Evolutionary conservation across 2,888 invertebrate genomes (phyloP).

Genomic region (Portevinia maculata): DNA sequence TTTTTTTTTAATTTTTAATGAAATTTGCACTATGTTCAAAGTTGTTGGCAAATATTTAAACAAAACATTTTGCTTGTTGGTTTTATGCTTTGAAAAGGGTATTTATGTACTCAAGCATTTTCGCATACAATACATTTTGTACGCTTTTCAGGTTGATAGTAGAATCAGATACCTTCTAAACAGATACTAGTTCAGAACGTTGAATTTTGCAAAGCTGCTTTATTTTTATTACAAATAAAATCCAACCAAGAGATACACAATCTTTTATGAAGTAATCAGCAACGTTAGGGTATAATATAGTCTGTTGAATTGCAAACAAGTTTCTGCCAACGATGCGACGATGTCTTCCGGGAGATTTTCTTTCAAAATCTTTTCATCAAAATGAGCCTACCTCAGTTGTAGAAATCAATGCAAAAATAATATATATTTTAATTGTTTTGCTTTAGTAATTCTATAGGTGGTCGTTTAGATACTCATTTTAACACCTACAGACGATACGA

Average conservation of each 20-base stretch:
- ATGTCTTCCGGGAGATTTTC: slow-evolving; percentile 67
- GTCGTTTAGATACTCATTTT: slow-evolving; percentile 60
- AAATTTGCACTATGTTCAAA: slow-evolving; percentile 1
- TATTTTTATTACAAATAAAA: neutral
- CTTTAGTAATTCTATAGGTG: slow-evolving; percentile 48
- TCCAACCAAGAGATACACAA: neutral
- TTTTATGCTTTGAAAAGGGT: neutral
- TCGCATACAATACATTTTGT: neutral
- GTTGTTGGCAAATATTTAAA: slow-evolving; percentile 27
- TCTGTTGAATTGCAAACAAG: slow-evolving; percentile 56
- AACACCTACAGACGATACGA: slow-evolving; percentile 51
- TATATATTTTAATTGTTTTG: neutral
- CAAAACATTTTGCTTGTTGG: neutral
- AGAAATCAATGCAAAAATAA: slow-evolving; percentile 21
- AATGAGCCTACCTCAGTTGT: slow-evolving; percentile 1
- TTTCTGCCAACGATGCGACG: neutral
- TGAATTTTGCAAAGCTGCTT: neutral
- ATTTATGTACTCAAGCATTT: slow-evolving; percentile 17
- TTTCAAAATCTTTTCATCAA: slow-evolving; percentile 31
- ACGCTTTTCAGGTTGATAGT: neutral
- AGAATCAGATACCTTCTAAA: neutral
- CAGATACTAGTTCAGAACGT: neutral
- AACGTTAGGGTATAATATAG: slow-evolving; percentile 33
- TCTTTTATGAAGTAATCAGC: slow-evolving; percentile 29
- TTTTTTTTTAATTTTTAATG: neutral